Conservation (phyloP, 2,888 invertebrate species). For the Pediacus dermestoides region DNA sequence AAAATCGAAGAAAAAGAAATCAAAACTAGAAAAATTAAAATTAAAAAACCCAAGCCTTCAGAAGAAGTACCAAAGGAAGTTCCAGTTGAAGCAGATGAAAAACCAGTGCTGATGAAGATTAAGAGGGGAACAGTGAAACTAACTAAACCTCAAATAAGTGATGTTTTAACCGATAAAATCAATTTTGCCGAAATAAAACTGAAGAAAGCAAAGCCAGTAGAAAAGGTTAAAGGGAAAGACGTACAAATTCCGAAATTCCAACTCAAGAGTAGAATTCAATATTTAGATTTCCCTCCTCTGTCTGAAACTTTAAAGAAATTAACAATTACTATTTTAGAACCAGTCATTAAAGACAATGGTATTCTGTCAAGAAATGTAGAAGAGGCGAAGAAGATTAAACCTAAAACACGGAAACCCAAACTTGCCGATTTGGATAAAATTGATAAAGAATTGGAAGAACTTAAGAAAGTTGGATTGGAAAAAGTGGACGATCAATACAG, state of each 20-base stretch:
- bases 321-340: conserved; percentile 40
- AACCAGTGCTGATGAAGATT: conserved; percentile 37
- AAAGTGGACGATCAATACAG: conserved; percentile 42
- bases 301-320: conserved; percentile 38
- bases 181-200: conserved; percentile 67
- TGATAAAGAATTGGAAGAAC: conserved; percentile 35
- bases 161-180: conserved; percentile 52
- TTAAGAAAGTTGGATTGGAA: conserved; percentile 41
- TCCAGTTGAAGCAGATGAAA: conserved; percentile 22
- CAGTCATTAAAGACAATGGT: conserved; percentile 43
- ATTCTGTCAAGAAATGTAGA: conserved; percentile 51
- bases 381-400: conserved; percentile 47
- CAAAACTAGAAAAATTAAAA: conserved; percentile 27
- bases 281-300: conserved; percentile 49
- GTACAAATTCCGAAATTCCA: conserved; percentile 60
- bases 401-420: conserved; percentile 38
- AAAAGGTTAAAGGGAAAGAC: conserved; percentile 38
- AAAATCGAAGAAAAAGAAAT: conserved; percentile 39
- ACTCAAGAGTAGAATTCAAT: conserved; percentile 65
- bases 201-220: conserved; percentile 38
- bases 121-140: conserved; percentile 45
- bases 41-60: conserved; percentile 40
- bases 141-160: conserved; percentile 58
- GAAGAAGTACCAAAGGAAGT: conserved; percentile 40
- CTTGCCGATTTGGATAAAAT: conserved; percentile 45